Conservation (phyloP, 2,113 vertebrate genomes). For the Chitala chitala region DNA sequence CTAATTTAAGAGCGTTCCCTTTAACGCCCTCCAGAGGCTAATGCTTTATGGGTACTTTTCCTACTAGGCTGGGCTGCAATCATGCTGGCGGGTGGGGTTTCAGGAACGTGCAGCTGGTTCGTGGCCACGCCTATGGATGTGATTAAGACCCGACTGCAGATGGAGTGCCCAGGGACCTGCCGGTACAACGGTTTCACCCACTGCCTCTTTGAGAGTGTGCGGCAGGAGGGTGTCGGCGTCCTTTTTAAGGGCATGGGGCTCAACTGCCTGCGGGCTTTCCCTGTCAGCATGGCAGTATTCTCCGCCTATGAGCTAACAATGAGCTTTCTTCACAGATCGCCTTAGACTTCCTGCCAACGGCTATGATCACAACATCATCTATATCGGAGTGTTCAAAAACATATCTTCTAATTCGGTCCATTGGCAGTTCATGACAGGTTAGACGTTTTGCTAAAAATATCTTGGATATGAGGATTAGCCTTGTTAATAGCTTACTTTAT, state of each 20-base stretch:
- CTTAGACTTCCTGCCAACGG: background rate
- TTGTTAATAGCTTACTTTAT: too few species aligned
- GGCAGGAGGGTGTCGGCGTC: constrained; percentile 66
- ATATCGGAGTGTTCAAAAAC: background rate
- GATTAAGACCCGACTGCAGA: constrained; percentile 83
- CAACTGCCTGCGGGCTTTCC: constrained; percentile 83
- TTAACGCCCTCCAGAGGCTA: background rate
- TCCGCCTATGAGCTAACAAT: constrained; percentile 72
- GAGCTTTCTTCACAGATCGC: constrained; percentile 42
- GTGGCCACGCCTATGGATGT: constrained; percentile 87
- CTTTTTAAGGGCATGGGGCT: constrained; percentile 80
- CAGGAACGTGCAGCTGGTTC: constrained; percentile 77
- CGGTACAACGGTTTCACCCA: constrained; percentile 76
- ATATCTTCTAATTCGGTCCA: too few species aligned
- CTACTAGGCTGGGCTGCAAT: constrained; percentile 64
- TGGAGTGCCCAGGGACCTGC: constrained; percentile 54
- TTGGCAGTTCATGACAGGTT: too few species aligned
- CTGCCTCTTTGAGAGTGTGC: constrained; percentile 68
- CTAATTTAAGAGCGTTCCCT: background rate
- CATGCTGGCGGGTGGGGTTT: constrained; percentile 76
- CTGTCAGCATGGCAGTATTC: constrained; percentile 85
- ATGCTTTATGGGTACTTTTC: background rate
- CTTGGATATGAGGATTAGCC: too few species aligned
- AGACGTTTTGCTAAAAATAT: too few species aligned
- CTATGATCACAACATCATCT: background rate